Evolutionary conservation across 2,888 invertebrate species (phyloP).

Genomic region (Coleophora flavipennella): DNA sequence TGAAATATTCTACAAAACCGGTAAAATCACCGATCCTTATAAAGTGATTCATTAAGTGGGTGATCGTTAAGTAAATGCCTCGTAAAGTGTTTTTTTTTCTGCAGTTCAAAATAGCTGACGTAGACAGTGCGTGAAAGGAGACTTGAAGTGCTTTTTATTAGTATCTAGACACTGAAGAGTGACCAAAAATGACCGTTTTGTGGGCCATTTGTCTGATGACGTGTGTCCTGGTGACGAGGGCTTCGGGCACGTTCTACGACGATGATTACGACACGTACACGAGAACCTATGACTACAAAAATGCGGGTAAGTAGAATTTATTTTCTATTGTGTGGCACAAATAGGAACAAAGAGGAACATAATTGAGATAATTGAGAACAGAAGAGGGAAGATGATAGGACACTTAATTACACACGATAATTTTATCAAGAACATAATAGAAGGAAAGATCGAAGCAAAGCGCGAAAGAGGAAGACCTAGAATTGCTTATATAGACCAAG

Average conservation of each 20-base stretch:
- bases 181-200: conserved; percentile 17
- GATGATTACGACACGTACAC: conserved; percentile 64
- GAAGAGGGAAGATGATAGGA: too few relatives aligned
- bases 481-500: too few relatives aligned
- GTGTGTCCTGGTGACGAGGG: conserved; percentile 31
- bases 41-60: too few relatives aligned
- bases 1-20: too few relatives aligned
- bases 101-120: conserved; percentile 1
- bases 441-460: too few relatives aligned
- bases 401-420: too few relatives aligned
- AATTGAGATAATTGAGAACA: too few relatives aligned
- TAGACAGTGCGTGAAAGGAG: conserved; percentile 6
- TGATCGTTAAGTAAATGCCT: background rate
- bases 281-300: conserved; percentile 51
- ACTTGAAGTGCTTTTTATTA: background rate
- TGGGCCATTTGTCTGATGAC: conserved; percentile 39
- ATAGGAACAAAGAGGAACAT: too few relatives aligned
- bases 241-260: conserved; percentile 51
- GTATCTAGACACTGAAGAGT: conserved; percentile 1
- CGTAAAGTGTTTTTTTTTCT: background rate
- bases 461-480: too few relatives aligned
- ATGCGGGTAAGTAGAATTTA: conserved; percentile 45
- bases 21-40: too few relatives aligned
- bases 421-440: too few relatives aligned
- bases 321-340: too few relatives aligned